Evolutionary conservation across 2,113 vertebrate species (phyloP).

Genomic region (Halichoerus grypus): DNA sequence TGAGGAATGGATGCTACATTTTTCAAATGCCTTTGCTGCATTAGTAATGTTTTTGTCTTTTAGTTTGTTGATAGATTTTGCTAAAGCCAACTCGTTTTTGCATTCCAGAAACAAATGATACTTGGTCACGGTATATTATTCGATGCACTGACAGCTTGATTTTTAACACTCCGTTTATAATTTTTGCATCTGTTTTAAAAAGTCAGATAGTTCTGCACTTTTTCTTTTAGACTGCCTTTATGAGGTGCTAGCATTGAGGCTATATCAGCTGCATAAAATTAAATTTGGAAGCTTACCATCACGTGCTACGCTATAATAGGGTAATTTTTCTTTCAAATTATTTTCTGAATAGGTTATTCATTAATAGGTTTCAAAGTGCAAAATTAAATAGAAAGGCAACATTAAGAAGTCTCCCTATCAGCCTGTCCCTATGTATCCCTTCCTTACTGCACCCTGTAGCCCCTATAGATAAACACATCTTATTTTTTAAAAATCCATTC

Average conservation of each 20-base stretch:
- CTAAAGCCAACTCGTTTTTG: neutral
- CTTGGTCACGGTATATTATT: neutral
- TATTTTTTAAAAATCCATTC: neutral
- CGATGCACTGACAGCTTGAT: neutral
- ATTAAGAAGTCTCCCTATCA: neutral
- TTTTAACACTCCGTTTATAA: neutral
- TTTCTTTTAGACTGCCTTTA: neutral
- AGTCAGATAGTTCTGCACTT: neutral
- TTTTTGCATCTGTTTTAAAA: neutral
- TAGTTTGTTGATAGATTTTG: neutral
- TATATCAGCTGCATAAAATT: neutral
- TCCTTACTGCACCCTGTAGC: neutral
- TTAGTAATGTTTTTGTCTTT: neutral
- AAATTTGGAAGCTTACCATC: neutral
- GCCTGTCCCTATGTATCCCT: neutral
- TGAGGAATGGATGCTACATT: neutral
- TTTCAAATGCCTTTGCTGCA: neutral
- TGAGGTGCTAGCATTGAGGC: neutral
- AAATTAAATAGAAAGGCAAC: neutral
- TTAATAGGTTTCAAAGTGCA: neutral
- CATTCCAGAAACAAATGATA: constrained; percentile 2
- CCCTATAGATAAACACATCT: neutral
- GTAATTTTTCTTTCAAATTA: constrained; percentile 16
- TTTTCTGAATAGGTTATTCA: neutral
- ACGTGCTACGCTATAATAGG: neutral